A percentile compares a stretch with the other conserved stretches of the same genome.
These are phyloP conservation scores for Drosophila infuscata DNA, from an alignment of 2,888 invertebrate species.

Conservation along the genomic window DNA sequence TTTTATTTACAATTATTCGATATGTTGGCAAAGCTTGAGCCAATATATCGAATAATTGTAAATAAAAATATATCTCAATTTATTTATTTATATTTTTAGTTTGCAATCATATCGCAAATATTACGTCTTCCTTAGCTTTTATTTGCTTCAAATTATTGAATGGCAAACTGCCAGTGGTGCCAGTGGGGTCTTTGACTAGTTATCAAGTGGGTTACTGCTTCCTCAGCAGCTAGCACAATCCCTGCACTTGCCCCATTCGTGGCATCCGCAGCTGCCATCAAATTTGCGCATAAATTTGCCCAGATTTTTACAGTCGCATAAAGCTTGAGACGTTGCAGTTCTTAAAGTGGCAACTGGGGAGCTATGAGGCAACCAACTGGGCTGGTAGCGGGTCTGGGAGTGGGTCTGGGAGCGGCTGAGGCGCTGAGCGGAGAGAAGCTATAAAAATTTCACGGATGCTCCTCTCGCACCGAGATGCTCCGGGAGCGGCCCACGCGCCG, in stretches of 20 bases:
- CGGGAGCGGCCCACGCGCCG: slow-evolving; percentile 63
- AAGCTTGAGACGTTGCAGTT: slow-evolving; percentile 60
- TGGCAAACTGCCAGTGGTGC: neutral
- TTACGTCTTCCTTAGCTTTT: neutral
- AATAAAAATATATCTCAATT: neutral
- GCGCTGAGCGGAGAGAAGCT: slow-evolving; percentile 12
- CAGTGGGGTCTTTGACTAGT: slow-evolving; percentile 9
- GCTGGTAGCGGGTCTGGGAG: neutral
- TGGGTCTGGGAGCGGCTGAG: neutral
- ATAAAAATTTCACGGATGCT: slow-evolving; percentile 76
- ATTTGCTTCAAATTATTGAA: neutral
- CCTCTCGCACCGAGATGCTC: slow-evolving; percentile 25
- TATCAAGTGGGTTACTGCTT: slow-evolving; percentile 17
- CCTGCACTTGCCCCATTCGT: neutral
- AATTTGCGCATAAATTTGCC: slow-evolving; percentile 77
- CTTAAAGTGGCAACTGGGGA: slow-evolving; percentile 44
- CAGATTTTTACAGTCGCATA: slow-evolving; percentile 70
- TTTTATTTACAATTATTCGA: neutral
- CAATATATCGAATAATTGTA: too few relatives aligned
- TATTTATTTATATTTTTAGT: neutral
- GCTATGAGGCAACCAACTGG: slow-evolving; percentile 14
- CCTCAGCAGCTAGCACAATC: neutral
- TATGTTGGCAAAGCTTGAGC: too few relatives aligned
- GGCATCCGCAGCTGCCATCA: slow-evolving; percentile 67
- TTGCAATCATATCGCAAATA: neutral